These are phyloP conservation scores for Colius striatus DNA, from an alignment of 2,113 vertebrate species.

Conservation along the genomic window DNA sequence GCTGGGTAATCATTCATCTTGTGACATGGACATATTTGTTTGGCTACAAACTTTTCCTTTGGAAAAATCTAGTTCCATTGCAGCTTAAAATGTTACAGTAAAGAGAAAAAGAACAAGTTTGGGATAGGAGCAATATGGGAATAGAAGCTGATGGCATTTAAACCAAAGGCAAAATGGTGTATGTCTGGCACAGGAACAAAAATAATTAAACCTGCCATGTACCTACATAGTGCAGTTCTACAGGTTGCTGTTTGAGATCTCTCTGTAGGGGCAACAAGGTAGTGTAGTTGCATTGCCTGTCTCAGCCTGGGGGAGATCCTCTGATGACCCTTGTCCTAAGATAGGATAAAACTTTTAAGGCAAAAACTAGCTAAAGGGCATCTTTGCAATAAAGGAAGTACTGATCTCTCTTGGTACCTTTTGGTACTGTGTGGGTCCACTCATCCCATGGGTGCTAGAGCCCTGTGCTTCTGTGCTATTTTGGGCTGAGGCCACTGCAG, in stretches of 20 bases:
- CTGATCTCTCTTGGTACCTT: not conserved
- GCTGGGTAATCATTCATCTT: conserved; percentile 18
- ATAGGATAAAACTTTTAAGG: not conserved
- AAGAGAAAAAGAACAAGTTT: not conserved
- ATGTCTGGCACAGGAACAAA: not conserved
- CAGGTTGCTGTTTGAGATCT: fast-evolving
- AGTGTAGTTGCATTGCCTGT: fast-evolving
- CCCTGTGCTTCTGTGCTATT: not conserved
- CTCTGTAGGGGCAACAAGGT: not conserved
- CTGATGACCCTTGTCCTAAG: not conserved
- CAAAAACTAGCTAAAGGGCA: not conserved
- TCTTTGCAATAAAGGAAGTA: not conserved
- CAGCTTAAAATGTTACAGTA: not conserved
- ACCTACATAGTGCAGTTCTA: not conserved
- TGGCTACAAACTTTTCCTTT: not conserved
- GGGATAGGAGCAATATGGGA: not conserved
- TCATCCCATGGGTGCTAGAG: not conserved
- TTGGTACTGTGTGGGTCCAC: not conserved
- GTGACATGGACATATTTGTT: not conserved
- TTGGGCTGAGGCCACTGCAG: not conserved
- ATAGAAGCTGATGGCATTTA: not conserved
- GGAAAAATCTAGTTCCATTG: not conserved
- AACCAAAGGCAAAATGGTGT: not conserved
- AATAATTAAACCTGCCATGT: not conserved
- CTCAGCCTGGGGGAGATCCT: not conserved